Percentiles rank a stretch among this genome's conserved stretches.
These are phyloP conservation scores for Dynastes tityus DNA, from an alignment of 2,888 invertebrate genomes.

Conservation along the genomic window DNA sequence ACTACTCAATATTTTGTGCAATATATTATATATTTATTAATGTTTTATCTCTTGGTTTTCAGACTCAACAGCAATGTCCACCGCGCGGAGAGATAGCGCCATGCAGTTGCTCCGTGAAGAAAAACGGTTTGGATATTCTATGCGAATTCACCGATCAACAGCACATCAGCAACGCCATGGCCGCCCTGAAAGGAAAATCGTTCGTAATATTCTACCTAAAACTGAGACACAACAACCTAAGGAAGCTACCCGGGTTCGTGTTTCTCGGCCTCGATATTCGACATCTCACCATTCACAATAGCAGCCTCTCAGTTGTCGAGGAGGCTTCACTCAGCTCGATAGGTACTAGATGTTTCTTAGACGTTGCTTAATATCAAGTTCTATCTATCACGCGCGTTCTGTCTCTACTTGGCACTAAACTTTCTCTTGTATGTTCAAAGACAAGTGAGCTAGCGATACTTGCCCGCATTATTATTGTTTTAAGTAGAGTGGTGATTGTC, in stretches of 20 bases:
- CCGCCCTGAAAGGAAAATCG: slow-evolving; percentile 84
- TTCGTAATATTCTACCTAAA: slow-evolving; percentile 91
- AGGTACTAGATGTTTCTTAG: slow-evolving; percentile 72
- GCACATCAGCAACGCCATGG: slow-evolving; percentile 87
- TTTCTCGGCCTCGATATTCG: slow-evolving; percentile 91
- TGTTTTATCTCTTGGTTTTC: slow-evolving; percentile 54
- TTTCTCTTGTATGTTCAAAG: no score
- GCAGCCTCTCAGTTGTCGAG: slow-evolving; percentile 89
- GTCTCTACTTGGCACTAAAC: background rate
- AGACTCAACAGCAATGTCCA: slow-evolving; percentile 81
- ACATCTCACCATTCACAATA: slow-evolving; percentile 91
- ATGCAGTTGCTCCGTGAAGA: slow-evolving; percentile 89
- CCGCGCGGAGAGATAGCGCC: slow-evolving; percentile 82
- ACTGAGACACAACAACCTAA: slow-evolving; percentile 87
- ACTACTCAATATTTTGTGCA: no score
- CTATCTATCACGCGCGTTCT: background rate
- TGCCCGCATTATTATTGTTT: slow-evolving; percentile 3
- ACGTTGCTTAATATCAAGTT: slow-evolving; percentile 31
- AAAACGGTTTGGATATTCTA: slow-evolving; percentile 89
- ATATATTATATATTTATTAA: no score
- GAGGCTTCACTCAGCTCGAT: slow-evolving; percentile 90
- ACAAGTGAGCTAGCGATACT: background rate
- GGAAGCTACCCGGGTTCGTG: slow-evolving; percentile 88
- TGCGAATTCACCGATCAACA: slow-evolving; percentile 90
- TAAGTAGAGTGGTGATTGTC: background rate